Conservation (phyloP, 2,888 invertebrate species). For the Euplagia quadripunctaria region DNA sequence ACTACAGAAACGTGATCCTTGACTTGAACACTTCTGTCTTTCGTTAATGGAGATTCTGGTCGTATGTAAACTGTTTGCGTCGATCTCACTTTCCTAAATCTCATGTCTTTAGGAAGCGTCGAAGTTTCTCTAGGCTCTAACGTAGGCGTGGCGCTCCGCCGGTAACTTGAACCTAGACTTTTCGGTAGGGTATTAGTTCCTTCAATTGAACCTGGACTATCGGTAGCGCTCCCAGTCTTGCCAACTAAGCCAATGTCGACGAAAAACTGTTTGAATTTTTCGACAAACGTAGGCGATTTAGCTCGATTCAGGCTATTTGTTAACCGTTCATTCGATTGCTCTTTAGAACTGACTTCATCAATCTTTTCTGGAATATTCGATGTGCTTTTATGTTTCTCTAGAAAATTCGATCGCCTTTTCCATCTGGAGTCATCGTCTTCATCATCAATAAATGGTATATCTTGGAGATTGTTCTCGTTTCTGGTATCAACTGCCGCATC, state of each 20-base stretch:
- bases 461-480: slow-evolving; percentile 82
- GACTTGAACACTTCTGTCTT: slow-evolving; percentile 63
- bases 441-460: slow-evolving; percentile 83
- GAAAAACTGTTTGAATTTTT: slow-evolving; percentile 83
- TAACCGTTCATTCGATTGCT: slow-evolving; percentile 72
- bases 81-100: slow-evolving; percentile 78
- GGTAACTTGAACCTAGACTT: slow-evolving; percentile 73
- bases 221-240: slow-evolving; percentile 65
- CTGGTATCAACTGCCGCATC: slow-evolving; percentile 82
- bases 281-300: slow-evolving; percentile 81
- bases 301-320: slow-evolving; percentile 78
- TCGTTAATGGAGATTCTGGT: slow-evolving; percentile 69
- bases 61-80: slow-evolving; percentile 81
- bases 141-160: slow-evolving; percentile 72
- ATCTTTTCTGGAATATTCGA: slow-evolving; percentile 81
- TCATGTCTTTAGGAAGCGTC: slow-evolving; percentile 82
- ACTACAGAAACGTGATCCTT: slow-evolving; percentile 81
- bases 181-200: slow-evolving; percentile 74
- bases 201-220: slow-evolving; percentile 37
- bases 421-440: slow-evolving; percentile 72
- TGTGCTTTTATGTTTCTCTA: slow-evolving; percentile 81
- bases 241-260: slow-evolving; percentile 75
- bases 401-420: slow-evolving; percentile 65
- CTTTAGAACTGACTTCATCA: slow-evolving; percentile 72
- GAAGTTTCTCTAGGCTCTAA: slow-evolving; percentile 73